phyloP scores from a whole-genome alignment of 2,888 invertebrate genomes.

The Campaea margaritaria region DNA sequence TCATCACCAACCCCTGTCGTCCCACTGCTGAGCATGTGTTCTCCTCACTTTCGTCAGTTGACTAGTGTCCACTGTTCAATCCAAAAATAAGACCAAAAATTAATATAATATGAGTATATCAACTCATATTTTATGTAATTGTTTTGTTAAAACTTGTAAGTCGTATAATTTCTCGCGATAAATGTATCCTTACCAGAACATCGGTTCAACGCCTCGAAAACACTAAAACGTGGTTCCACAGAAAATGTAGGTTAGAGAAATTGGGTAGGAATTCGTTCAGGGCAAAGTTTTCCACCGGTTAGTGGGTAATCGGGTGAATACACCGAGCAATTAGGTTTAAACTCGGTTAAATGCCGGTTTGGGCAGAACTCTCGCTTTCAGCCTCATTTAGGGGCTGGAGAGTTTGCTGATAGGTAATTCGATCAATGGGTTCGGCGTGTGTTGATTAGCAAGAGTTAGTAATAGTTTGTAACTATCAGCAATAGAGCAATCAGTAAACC shows the following conservation, averaged over 20 bases:
- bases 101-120: too few species aligned
- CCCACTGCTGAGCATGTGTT: too few species aligned
- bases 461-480: too few species aligned
- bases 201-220: background rate
- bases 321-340: slow-evolving; percentile 37
- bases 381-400: slow-evolving; percentile 8
- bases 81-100: too few species aligned
- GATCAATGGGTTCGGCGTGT: background rate
- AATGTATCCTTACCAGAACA: background rate
- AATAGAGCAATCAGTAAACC: too few species aligned
- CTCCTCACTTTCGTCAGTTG: too few species aligned
- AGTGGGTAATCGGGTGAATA: slow-evolving; percentile 29
- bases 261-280: slow-evolving; percentile 8
- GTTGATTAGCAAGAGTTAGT: background rate
- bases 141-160: too few species aligned
- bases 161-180: background rate
- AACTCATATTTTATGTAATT: too few species aligned
- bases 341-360: slow-evolving; percentile 19
- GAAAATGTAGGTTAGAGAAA: slow-evolving; percentile 5
- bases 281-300: slow-evolving; percentile 17
- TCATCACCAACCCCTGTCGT: too few species aligned
- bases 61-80: too few species aligned
- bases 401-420: slow-evolving; percentile 4
- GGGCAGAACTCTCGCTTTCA: slow-evolving; percentile 12
- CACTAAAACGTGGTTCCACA: background rate